These are phyloP conservation scores for Cyprinodon variegatus DNA, from an alignment of 2,113 vertebrate species.

Conservation along the genomic window DNA sequence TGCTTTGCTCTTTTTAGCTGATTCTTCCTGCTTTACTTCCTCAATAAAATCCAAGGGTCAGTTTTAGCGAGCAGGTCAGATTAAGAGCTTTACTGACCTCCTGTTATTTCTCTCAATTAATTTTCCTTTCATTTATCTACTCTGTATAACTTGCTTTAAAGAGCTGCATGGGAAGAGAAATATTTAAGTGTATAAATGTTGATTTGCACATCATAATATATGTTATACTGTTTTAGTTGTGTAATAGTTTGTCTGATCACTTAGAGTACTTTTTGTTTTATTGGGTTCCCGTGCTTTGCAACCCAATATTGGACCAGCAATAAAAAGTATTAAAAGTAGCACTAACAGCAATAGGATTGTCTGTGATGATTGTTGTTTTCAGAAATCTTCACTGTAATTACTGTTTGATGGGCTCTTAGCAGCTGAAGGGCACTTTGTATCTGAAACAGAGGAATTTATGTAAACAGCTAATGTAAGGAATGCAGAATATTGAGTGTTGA, in stretches of 20 bases:
- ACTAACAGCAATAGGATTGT: constrained; percentile 47
- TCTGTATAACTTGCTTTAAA: constrained; percentile 15
- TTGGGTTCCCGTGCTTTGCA: background rate
- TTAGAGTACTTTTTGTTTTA: constrained; percentile 17
- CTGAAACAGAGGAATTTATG: constrained; percentile 1
- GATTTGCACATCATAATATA: constrained; percentile 83
- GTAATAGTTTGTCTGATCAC: constrained; percentile 20
- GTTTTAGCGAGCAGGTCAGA: too few species aligned
- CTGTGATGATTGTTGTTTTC: constrained; percentile 6
- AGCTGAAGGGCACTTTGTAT: constrained; percentile 18
- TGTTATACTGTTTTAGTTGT: constrained; percentile 56
- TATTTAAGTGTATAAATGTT: constrained; percentile 52
- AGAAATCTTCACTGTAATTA: background rate
- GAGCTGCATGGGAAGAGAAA: constrained; percentile 23
- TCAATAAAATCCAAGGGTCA: background rate
- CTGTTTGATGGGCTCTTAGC: constrained; percentile 7
- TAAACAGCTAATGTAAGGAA: background rate
- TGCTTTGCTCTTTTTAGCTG: constrained; percentile 9
- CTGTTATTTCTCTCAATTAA: background rate
- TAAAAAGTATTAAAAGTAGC: constrained; percentile 22
- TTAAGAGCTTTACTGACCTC: too few species aligned
- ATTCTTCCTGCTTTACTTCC: background rate
- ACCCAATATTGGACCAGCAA: constrained; percentile 3
- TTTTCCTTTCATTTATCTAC: background rate
- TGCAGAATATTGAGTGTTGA: background rate